Evolutionary conservation across 2,797 vertebrate species (phyloP), one percentile per base, ranked within the genome.

Genomic region (Buceros bicornis): DNA sequence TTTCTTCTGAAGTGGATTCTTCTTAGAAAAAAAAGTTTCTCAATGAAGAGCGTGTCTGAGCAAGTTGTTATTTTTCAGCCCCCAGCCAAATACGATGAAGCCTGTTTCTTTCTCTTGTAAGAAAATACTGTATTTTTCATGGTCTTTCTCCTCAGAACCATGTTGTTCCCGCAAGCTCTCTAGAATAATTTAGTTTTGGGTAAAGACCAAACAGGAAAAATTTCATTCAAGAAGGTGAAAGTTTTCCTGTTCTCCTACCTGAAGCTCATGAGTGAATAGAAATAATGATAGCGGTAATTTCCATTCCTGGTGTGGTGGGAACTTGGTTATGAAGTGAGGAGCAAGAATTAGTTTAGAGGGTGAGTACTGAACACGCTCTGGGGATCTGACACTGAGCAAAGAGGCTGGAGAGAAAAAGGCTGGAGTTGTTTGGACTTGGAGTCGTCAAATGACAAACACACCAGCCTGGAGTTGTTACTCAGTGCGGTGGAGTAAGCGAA

Each of bases 21-120:
- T 37, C 35, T 37, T 28, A 19, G 8, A 10, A 25, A 22, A 72
- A 21, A 33, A 72, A 64, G 53, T 89, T 80, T 78, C 71, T 95
- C 64, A 79, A 16, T 77, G 90, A 80, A 79, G 56, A 83, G 22
- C 51, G 6, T 73, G 47, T 84, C 85, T 86, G 58, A 77, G 82
- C 80, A 76, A 70, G 80, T 70, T 91, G 88, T 72, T 92, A 51
- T 86, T 89, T 90, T 93, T 74, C 71, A 8, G 48, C 88, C 86
- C 53, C 47, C 37, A 91, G 90, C 76, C 74, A 96, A 93, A 50
- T 64, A 80, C 64, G 56, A 50, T 71, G 45, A 90, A 89, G n/a
- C n/a, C 35, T 19, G 42, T 88, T 93, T 89, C 60, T 89, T 85
- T 78, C 22, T 77, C 33, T 31, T 48, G 51, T 77, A 83, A 93